Conservation (phyloP, 2,113 vertebrate genomes). For the Halcyon senegalensis region DNA sequence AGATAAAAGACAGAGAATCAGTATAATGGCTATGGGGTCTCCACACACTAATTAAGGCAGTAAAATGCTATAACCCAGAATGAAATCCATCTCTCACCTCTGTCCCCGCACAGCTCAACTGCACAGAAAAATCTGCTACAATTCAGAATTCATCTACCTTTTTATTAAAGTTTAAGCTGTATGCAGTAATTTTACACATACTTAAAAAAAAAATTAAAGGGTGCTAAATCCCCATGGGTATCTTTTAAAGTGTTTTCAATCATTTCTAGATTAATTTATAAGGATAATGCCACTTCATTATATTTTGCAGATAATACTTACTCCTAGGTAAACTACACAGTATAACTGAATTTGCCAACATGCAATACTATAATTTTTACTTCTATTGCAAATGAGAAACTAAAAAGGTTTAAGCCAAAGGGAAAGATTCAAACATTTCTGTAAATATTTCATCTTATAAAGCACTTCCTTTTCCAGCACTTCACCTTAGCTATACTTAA, state of each 20-base stretch:
- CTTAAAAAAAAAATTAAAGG: not conserved
- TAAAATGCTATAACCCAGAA: not conserved
- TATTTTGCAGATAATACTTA: not conserved
- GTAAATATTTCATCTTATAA: not conserved
- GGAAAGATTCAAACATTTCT: not conserved
- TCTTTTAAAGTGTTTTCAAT: not conserved
- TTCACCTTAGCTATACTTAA: not conserved
- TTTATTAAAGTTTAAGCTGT: not conserved
- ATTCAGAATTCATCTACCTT: not conserved
- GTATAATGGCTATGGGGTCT: not conserved
- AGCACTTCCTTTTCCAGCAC: not conserved
- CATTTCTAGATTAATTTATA: not conserved
- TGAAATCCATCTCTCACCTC: not conserved
- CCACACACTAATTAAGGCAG: not conserved
- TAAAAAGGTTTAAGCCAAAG: not conserved
- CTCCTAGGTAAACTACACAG: not conserved
- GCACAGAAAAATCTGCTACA: not conserved
- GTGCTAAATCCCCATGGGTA: not conserved
- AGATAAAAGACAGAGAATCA: slow-evolving; percentile 5
- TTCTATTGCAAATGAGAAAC: not conserved
- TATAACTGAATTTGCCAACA: not conserved
- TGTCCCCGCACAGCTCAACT: not conserved
- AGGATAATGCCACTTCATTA: not conserved
- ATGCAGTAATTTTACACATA: not conserved
- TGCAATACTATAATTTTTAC: not conserved